A percentile compares a stretch with the other conserved stretches of the same genome.
These are phyloP conservation scores for Bombus superbus DNA, from an alignment of 1,140 invertebrate genomes.

Conservation along the genomic window DNA sequence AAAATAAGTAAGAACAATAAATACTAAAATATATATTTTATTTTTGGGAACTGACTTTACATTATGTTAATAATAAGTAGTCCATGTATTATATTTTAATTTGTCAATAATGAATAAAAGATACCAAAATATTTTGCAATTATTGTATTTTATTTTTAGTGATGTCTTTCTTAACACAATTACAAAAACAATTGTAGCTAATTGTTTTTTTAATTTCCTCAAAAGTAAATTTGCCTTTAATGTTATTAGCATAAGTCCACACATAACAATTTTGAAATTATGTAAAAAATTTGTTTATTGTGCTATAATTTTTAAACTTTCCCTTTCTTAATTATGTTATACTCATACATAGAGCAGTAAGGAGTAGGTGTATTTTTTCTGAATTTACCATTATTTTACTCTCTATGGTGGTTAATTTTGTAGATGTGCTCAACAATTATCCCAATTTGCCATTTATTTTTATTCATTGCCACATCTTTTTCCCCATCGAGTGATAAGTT, in stretches of 20 bases:
- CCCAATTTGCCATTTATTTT: conserved; percentile 58
- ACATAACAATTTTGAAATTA: neutral
- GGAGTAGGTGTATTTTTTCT: conserved; percentile 45
- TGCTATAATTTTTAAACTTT: conserved; percentile 31
- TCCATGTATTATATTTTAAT: conserved; percentile 34
- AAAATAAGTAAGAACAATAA: conserved; percentile 20
- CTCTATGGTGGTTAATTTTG: conserved; percentile 52
- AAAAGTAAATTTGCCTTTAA: neutral
- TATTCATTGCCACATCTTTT: conserved; percentile 46
- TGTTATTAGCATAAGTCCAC: neutral
- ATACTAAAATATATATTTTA: conserved; percentile 31
- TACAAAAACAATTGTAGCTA: neutral
- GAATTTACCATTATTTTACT: conserved; percentile 52
- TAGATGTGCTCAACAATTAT: conserved; percentile 53
- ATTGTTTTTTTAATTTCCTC: neutral
- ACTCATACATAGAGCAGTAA: conserved; percentile 44
- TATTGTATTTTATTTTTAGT: conserved; percentile 21
- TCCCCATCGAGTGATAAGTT: conserved; percentile 37
- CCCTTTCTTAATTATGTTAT: conserved; percentile 50
- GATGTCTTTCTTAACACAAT: conserved; percentile 3
- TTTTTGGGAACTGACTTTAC: conserved; percentile 25
- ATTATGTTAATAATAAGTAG: conserved; percentile 7
- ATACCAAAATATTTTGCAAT: conserved; percentile 23
- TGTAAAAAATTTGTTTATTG: neutral
- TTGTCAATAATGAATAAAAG: conserved; percentile 39